Evolutionary conservation across 2,888 invertebrate genomes (phyloP).

Genomic region (Synanthedon vespiformis): DNA sequence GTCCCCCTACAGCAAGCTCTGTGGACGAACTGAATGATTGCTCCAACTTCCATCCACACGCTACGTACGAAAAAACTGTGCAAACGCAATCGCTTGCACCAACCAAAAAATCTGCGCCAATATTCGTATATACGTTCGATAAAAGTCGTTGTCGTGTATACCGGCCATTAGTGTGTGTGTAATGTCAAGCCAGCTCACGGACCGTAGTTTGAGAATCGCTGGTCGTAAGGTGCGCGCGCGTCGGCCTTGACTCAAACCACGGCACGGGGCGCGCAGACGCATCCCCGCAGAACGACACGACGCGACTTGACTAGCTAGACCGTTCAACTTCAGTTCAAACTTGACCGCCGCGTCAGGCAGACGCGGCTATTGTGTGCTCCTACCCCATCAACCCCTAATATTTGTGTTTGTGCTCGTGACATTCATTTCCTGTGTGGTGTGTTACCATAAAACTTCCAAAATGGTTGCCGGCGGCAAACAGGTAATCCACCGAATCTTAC

Average conservation of each 20-base stretch:
- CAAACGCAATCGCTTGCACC: no score
- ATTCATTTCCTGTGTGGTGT: conserved; percentile 37
- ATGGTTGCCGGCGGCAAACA: conserved; percentile 70
- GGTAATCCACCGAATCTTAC: conserved; percentile 26
- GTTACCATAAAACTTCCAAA: conserved; percentile 27
- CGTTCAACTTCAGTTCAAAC: conserved; percentile 63
- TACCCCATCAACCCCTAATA: conserved; percentile 17
- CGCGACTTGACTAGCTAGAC: conserved; percentile 14
- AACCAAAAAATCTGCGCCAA: no score
- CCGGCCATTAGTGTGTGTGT: no score
- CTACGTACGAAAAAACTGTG: no score
- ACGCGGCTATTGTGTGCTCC: conserved; percentile 53
- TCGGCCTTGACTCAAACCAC: conserved; percentile 5
- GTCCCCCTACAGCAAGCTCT: no score
- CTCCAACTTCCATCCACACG: no score
- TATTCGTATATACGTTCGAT: no score
- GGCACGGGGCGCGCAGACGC: conserved; percentile 29
- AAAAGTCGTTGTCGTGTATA: no score
- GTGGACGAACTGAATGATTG: no score
- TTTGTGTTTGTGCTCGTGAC: conserved; percentile 39
- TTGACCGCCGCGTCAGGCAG: conserved; percentile 62
- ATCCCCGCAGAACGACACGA: conserved; percentile 17
- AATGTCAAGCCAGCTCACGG: not conserved
- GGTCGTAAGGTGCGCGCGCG: conserved; percentile 1
- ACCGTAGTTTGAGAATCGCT: not conserved